These are phyloP conservation scores for Zoanthus sansibaricus DNA, from an alignment of 92 coral and sea anemone genomes.

Conservation along the genomic window DNA sequence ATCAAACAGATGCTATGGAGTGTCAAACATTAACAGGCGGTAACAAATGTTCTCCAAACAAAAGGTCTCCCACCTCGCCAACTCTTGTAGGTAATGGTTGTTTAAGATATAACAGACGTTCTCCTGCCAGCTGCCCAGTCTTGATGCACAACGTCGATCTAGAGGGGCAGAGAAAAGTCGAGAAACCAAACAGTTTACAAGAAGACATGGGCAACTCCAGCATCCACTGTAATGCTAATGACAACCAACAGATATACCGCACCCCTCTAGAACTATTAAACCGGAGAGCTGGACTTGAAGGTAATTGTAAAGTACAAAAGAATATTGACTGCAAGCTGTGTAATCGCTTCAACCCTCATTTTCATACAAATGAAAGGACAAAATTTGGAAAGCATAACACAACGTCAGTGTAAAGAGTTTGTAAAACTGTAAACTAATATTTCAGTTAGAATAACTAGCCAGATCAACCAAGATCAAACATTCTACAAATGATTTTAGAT, in stretches of 20 bases:
- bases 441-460: no score
- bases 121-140: slow-evolving; percentile 17
- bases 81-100: slow-evolving; percentile 7
- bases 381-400: neutral
- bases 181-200: neutral
- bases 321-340: neutral
- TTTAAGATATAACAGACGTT: neutral
- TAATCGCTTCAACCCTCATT: neutral
- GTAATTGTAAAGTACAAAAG: neutral
- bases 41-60: neutral
- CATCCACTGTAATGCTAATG: neutral
- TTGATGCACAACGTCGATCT: neutral
- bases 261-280: neutral
- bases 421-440: no score
- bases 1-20: neutral
- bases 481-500: no score
- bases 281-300: neutral
- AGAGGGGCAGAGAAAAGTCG: neutral
- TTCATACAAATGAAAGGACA: neutral
- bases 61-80: neutral
- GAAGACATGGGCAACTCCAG: slow-evolving; percentile 7
- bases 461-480: no score
- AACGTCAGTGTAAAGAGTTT: slow-evolving; percentile 13
- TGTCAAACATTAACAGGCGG: neutral
- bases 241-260: slow-evolving; percentile 2